phyloP scores from a whole-genome alignment of 2,797 vertebrate genomes.

The Ambastaia sidthimunki region DNA sequence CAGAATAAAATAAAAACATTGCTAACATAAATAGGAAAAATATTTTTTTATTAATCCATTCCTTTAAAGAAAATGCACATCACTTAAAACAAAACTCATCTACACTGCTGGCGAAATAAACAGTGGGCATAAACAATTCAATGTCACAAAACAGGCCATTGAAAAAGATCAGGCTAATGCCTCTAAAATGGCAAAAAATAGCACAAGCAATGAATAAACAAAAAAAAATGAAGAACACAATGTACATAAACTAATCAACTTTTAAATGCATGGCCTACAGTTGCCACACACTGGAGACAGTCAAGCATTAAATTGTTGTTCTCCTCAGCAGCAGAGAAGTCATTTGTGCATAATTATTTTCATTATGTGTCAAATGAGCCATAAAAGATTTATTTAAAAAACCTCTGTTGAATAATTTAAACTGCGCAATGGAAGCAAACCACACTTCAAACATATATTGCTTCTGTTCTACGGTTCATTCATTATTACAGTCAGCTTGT shows the following conservation, averaged over 20 bases:
- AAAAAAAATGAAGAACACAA: not conserved
- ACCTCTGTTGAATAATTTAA: not conserved
- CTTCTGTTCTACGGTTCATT: not conserved
- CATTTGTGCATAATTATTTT: not conserved
- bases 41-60: constrained; percentile 48
- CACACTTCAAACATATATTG: constrained; percentile 1
- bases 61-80: constrained; percentile 48
- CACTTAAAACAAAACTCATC: constrained; percentile 27
- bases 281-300: constrained; percentile 14
- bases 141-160: constrained; percentile 29
- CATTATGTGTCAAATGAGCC: constrained; percentile 20
- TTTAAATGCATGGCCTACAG: constrained; percentile 3
- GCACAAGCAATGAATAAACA: not conserved
- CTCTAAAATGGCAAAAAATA: constrained; percentile 8
- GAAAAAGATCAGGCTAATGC: not conserved
- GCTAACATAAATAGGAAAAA: too few species aligned
- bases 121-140: not conserved
- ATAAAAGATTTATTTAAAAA: not conserved
- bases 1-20: too few species aligned
- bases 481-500: not conserved
- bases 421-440: not conserved
- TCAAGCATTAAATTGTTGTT: not conserved
- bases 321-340: not conserved
- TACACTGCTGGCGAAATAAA: constrained; percentile 27
- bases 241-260: not conserved